Evolutionary conservation across 2,888 invertebrate genomes (phyloP).

Genomic region (Cerastis leucographa): DNA sequence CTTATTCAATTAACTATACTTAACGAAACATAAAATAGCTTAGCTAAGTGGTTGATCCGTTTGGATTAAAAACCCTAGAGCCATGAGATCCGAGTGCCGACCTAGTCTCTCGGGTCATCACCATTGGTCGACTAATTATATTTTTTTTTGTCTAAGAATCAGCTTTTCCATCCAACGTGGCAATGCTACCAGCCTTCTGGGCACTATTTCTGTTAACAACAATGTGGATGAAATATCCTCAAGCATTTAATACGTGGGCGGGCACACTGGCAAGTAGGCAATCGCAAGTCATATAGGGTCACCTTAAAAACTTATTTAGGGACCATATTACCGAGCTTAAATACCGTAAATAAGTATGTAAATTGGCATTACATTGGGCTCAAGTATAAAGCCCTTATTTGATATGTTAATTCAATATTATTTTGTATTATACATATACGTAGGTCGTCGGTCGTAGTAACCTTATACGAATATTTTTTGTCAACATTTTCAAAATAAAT

Average conservation of each 20-base stretch:
- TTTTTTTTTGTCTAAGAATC: no score
- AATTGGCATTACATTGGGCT: conserved; percentile 57
- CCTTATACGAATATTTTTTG: conserved; percentile 42
- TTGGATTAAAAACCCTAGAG: no score
- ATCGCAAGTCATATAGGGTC: conserved; percentile 15
- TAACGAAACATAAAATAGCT: no score
- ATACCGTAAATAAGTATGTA: conserved; percentile 61
- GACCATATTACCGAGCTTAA: conserved; percentile 22
- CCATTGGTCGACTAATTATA: no score
- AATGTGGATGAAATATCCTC: no score
- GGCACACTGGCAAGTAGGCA: conserved; percentile 12
- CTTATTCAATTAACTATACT: no score
- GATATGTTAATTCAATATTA: conserved; percentile 60
- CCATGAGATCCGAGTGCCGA: no score
- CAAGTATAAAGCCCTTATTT: conserved; percentile 61
- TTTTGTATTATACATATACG: conserved; percentile 27
- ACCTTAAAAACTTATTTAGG: conserved; percentile 53
- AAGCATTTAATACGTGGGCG: conserved; percentile 42
- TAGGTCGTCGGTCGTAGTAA: conserved; percentile 47
- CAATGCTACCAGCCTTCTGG: no score
- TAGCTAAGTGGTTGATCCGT: no score
- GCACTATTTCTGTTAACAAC: no score
- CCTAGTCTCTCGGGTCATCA: no score
- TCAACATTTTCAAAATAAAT: conserved; percentile 44
- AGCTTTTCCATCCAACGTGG: no score